Conservation (phyloP, 2,113 vertebrate species). For the Bambusicola thoracicus region DNA sequence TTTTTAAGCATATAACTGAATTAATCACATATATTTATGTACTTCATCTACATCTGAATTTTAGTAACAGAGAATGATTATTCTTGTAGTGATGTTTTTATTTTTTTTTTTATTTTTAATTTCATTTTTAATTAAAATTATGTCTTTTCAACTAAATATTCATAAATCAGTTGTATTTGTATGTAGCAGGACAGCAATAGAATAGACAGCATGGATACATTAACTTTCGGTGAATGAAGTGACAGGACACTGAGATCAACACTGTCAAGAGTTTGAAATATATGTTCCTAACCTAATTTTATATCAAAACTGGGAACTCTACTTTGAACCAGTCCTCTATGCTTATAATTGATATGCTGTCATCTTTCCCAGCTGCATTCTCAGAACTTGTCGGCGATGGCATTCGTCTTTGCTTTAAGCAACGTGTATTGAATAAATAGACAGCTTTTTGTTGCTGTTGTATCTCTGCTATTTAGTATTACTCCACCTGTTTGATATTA, state of each 20-base stretch:
- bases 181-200: neutral
- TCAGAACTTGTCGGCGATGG: neutral
- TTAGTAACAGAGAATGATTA: neutral
- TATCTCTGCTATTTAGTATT: neutral
- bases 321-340: neutral
- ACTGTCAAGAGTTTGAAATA: neutral
- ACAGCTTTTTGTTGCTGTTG: neutral
- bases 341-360: neutral
- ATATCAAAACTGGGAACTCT: neutral
- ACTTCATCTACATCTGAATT: neutral
- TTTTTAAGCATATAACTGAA: neutral
- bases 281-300: neutral
- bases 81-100: neutral
- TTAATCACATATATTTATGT: neutral
- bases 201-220: fast-evolving
- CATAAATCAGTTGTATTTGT: neutral
- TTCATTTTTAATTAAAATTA: no score
- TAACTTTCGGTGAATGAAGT: neutral
- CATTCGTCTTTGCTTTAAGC: neutral
- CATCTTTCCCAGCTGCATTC: neutral
- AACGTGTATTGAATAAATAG: neutral
- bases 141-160: neutral
- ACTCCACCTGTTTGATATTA: neutral
- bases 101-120: no score
- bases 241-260: neutral